A percentile compares a stretch with the other conserved stretches of the same genome.
Evolutionary conservation across 1,140 invertebrate genomes (phyloP).

Genomic region (Heliconius melpomene): DNA sequence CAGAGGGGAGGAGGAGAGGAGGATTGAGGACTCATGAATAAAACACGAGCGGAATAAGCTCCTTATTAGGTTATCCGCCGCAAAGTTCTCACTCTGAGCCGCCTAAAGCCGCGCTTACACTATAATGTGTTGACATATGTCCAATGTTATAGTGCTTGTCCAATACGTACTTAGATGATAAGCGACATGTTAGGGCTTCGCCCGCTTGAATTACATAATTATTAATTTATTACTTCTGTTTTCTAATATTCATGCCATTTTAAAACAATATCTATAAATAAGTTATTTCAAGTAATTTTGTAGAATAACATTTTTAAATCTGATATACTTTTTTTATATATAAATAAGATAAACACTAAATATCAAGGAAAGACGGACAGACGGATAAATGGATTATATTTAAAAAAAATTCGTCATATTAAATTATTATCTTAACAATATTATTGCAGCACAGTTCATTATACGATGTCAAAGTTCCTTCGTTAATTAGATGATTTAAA

Average conservation of each 20-base stretch:
- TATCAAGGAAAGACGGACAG: no score
- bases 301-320: no score
- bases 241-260: no score
- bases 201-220: no score
- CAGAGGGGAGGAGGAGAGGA: neutral
- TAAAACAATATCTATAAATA: no score
- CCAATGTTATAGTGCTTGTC: neutral
- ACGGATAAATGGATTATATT: no score
- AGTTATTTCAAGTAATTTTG: no score
- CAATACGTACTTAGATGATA: neutral
- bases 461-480: neutral
- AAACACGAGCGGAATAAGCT: conserved; percentile 47
- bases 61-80: conserved; percentile 29
- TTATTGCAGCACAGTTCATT: neutral
- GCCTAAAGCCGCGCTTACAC: conserved; percentile 19
- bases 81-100: conserved; percentile 27
- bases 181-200: no score
- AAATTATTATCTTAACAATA: neutral
- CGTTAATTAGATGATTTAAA: neutral
- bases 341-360: no score
- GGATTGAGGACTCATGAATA: conserved; percentile 45
- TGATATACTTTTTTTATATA: no score
- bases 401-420: no score
- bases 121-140: conserved; percentile 15
- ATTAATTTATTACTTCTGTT: no score